Base-by-base conservation (phyloP, 2,113 vertebrate genomes). In the Thunnus thynnus region DNA sequence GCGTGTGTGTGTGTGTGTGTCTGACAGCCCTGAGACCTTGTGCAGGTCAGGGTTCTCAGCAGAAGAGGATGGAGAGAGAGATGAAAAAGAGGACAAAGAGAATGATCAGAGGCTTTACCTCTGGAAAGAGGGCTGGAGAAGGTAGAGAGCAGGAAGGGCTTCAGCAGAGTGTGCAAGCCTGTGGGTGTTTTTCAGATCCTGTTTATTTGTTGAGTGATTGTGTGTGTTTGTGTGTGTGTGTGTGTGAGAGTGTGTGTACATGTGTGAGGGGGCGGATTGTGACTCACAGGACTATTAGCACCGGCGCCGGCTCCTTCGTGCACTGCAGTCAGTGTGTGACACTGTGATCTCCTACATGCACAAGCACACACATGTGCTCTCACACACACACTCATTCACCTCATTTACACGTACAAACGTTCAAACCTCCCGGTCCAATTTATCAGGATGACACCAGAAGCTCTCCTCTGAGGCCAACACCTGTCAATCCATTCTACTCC, bases 401-500 rank as follows among this genome's bases (percentile, higher is more conserved):
- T 58, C 78, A 75, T 25, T 44, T 17, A 65, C 47, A 74, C 36
- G 44, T 3, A 62, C 48, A 72, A 63, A 46, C 16, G 63, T 11
- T 61, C 80, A 77, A 82, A 86, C 65, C 57, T 76, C 56, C 79
- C 41, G 69, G 70, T 76, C 68, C 64, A 65, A 63, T 85, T 88
- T 25, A 76, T 89, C 78, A 84, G 51, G 41, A 30, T 44, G 64
- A 72, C 68, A 87, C 41, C 9, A 58, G 63, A 54, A 55, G 76
- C 46, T 41, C 54, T 86, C 79, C 76, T 72, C 83, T 62, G 80
- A 87, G 82, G 80, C 76, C 50, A 60, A 64, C 74, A 44, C 57
- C 83, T 85, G 83, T 84, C 92, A 91, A 79, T 92, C 90, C 67
- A 0, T 51, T 76, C 76, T 84, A 81, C 63, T 77, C 91, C 88